Conservation (phyloP, 2,888 invertebrate genomes). For the Nomada flava region DNA sequence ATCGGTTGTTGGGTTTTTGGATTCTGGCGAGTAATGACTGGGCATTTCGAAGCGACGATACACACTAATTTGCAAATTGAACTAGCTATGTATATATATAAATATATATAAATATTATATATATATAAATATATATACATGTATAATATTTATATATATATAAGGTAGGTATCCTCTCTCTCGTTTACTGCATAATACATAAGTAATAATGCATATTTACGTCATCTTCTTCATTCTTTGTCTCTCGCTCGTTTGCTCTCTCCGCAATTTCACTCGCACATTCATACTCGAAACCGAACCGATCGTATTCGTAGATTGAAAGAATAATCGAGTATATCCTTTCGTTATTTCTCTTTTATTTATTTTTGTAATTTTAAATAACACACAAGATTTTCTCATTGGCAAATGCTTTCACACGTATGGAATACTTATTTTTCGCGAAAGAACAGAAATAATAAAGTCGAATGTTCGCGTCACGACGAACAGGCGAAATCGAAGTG, state of each 20-base stretch:
- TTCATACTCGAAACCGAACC: constrained; percentile 33
- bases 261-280: constrained; percentile 35
- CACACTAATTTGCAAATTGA: constrained; percentile 83
- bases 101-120: constrained; percentile 58
- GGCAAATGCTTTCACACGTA: constrained; percentile 45
- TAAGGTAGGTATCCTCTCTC: constrained; percentile 78
- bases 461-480: constrained; percentile 64
- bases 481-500: constrained; percentile 36
- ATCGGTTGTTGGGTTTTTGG: constrained; percentile 79
- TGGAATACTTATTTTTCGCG: constrained; percentile 45
- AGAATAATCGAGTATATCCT: constrained; percentile 44
- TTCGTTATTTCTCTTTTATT: constrained; percentile 24
- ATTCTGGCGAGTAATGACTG: constrained; percentile 83
- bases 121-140: constrained; percentile 64
- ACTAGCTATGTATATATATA: constrained; percentile 79
- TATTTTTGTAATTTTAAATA: neutral
- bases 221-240: constrained; percentile 58
- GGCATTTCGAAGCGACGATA: constrained; percentile 83
- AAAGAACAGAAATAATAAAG: constrained; percentile 64
- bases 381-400: constrained; percentile 27
- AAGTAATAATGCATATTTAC: constrained; percentile 77
- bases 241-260: constrained; percentile 46
- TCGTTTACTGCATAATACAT: constrained; percentile 76
- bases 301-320: constrained; percentile 38
- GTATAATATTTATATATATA: constrained; percentile 57